Percentiles rank a stretch among this genome's conserved stretches.
Conservation (phyloP, 2,797 vertebrate genomes). For the Dendrocincla tyrannina region DNA sequence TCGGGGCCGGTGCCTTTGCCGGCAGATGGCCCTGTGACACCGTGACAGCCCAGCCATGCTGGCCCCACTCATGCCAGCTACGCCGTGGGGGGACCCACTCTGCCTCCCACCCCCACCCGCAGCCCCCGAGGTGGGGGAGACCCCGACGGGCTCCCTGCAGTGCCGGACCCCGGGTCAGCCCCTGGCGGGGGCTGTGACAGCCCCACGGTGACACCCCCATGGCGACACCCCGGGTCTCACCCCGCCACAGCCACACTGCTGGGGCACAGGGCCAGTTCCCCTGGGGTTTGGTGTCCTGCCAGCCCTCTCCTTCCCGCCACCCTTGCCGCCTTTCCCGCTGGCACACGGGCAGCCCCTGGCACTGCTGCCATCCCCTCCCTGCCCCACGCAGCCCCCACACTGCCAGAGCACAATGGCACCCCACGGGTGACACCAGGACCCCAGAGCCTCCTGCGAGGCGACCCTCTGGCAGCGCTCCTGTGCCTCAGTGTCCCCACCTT, state of each 20-base stretch:
- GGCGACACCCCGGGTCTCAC: neutral
- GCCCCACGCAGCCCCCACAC: accelerated
- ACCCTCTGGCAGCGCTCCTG: accelerated
- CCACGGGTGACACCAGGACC: accelerated
- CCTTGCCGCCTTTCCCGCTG: neutral
- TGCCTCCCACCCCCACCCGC: accelerated
- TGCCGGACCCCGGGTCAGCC: neutral
- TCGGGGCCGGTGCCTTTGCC: neutral
- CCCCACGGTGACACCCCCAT: neutral
- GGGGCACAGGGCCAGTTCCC: neutral
- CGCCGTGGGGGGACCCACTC: accelerated
- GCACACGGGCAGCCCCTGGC: neutral
- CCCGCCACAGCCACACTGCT: neutral
- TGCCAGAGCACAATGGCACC: accelerated
- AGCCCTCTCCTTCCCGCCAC: neutral
- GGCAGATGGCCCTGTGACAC: conserved; percentile 50
- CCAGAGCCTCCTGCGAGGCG: accelerated
- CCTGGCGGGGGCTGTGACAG: neutral
- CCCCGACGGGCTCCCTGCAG: neutral
- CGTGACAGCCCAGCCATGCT: neutral
- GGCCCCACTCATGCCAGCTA: neutral
- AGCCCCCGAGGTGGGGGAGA: neutral
- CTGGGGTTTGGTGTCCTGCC: neutral
- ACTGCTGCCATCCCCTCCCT: accelerated
- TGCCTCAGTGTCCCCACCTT: conserved; percentile 29